Conservation (phyloP, 92 coral and sea anemone species). For the Siderastrea radians region DNA sequence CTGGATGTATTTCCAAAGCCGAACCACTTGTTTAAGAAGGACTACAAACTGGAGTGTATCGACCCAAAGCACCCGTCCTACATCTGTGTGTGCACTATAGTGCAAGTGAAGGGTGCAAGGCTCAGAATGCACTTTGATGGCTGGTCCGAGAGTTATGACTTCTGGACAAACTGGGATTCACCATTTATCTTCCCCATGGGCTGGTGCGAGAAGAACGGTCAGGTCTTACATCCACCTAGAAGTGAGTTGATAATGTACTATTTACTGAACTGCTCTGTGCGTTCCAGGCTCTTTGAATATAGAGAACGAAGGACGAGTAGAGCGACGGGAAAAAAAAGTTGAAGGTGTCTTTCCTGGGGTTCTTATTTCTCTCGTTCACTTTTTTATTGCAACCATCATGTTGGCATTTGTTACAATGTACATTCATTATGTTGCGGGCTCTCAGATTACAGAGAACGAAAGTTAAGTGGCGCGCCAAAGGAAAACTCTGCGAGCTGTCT, state of each 20-base stretch:
- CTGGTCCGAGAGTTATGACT: constrained; percentile 99
- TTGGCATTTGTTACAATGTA: too few species aligned
- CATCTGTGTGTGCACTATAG: constrained; percentile 97
- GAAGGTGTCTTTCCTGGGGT: too few species aligned
- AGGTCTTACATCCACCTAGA: constrained; percentile 89
- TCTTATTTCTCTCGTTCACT: too few species aligned
- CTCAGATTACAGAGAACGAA: too few species aligned
- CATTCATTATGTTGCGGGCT: too few species aligned
- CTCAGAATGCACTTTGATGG: constrained; percentile 99
- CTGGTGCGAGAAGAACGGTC: constrained; percentile 93
- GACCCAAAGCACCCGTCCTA: constrained; percentile 99
- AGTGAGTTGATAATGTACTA: constrained; percentile 63
- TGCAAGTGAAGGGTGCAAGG: constrained; percentile 93
- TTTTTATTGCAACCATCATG: too few species aligned
- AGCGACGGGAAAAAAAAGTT: too few species aligned
- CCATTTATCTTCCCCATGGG: constrained; percentile 93
- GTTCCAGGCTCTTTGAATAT: too few species aligned
- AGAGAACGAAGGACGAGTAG: too few species aligned
- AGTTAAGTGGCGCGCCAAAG: too few species aligned
- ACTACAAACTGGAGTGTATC: constrained; percentile 95
- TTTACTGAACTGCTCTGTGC: neutral
- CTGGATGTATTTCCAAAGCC: constrained; percentile 87
- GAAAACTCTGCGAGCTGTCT: too few species aligned
- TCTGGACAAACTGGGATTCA: constrained; percentile 98
- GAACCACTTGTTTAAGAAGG: constrained; percentile 87